Percentiles rank a stretch among this genome's conserved stretches.
Evolutionary conservation across 2,797 vertebrate genomes (phyloP).

Genomic region (Manis javanica): DNA sequence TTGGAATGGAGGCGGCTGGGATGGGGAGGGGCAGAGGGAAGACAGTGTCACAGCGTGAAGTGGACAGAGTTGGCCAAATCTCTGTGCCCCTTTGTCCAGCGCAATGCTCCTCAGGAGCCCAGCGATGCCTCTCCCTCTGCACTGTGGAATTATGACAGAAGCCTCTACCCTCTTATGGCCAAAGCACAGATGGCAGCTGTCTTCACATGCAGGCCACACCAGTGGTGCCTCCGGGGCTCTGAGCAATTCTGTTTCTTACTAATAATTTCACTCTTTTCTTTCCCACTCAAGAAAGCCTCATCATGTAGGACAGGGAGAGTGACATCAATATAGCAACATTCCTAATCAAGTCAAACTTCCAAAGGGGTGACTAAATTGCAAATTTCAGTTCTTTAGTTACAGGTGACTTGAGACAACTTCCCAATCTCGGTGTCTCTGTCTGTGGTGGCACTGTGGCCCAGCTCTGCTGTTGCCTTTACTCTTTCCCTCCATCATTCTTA

Average conservation of each 20-base stretch:
- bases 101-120: not conserved
- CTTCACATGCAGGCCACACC: not conserved
- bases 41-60: not conserved
- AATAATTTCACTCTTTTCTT: not conserved
- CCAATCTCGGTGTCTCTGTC: not conserved
- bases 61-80: not conserved
- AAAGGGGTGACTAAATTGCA: not conserved
- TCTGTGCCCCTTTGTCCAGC: not conserved
- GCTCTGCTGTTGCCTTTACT: not conserved
- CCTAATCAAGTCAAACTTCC: not conserved
- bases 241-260: not conserved
- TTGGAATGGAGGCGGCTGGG: conserved; percentile 97
- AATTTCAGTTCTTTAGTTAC: not conserved
- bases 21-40: not conserved
- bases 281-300: not conserved
- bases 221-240: not conserved
- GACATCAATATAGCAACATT: not conserved
- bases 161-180: not conserved
- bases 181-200: not conserved
- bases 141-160: not conserved
- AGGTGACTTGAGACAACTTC: not conserved
- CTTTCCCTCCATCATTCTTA: not conserved
- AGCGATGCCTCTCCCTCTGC: not conserved
- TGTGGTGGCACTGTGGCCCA: not conserved
- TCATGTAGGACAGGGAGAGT: not conserved